These are phyloP conservation scores for Mythimna lalbum DNA, from an alignment of 2,888 invertebrate genomes.

Conservation along the genomic window DNA sequence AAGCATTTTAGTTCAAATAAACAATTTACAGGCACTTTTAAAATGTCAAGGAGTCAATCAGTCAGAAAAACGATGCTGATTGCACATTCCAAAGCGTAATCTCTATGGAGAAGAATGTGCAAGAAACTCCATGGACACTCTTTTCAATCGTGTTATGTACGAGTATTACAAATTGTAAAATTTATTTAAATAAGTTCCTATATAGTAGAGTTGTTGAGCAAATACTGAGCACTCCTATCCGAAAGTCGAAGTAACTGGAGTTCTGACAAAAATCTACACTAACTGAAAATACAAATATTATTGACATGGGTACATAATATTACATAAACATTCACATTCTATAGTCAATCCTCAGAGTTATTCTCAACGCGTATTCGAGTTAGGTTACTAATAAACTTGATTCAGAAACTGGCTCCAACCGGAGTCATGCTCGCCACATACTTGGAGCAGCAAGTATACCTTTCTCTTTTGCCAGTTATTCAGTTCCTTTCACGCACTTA, in stretches of 20 bases:
- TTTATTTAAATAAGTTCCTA: too few species aligned
- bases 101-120: too few species aligned
- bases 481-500: conserved; percentile 80
- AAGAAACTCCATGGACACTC: too few species aligned
- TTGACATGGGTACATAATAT: conserved; percentile 1
- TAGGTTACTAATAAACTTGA: conserved; percentile 68
- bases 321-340: conserved; percentile 35
- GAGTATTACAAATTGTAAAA: too few species aligned
- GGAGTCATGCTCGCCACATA: conserved; percentile 60
- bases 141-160: too few species aligned
- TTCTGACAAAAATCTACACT: background rate
- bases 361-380: conserved; percentile 50
- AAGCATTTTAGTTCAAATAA: too few species aligned
- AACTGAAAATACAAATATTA: background rate
- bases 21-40: too few species aligned
- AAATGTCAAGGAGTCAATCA: too few species aligned
- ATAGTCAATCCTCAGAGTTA: conserved; percentile 26
- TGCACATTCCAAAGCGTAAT: too few species aligned
- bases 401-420: conserved; percentile 68
- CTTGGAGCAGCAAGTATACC: conserved; percentile 70
- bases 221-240: background rate
- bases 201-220: too few species aligned
- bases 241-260: background rate
- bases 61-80: too few species aligned
- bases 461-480: conserved; percentile 81